Evolutionary conservation across 2,113 vertebrate species (phyloP).

Genomic region (Lota lota): DNA sequence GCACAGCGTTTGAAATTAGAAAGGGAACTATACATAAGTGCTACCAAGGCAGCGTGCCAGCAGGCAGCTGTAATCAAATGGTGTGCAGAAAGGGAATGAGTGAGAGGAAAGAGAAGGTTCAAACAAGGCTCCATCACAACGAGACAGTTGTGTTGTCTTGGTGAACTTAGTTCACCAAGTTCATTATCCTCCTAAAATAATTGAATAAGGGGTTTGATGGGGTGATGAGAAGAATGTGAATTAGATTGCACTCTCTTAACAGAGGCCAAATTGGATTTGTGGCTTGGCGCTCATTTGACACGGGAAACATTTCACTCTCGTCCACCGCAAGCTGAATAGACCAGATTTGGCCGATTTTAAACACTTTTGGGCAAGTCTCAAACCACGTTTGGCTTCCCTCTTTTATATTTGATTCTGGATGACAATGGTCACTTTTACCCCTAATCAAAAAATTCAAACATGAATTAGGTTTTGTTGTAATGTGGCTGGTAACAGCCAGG

Average conservation of each 20-base stretch:
- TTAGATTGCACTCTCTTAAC: constrained; percentile 26
- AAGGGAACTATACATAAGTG: constrained; percentile 7
- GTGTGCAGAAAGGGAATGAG: background rate
- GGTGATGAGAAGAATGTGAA: constrained; percentile 32
- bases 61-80: constrained; percentile 6
- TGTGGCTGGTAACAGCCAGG: too few relatives aligned
- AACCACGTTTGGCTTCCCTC: background rate
- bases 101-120: background rate
- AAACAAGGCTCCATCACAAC: constrained; percentile 14
- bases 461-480: background rate
- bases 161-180: constrained; percentile 40
- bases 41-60: constrained; percentile 17
- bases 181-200: constrained; percentile 18
- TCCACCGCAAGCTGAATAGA: constrained; percentile 24
- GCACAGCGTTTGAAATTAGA: background rate
- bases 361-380: background rate
- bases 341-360: constrained; percentile 30
- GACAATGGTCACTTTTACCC: too few relatives aligned
- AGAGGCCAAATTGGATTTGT: constrained; percentile 43
- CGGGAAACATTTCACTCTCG: constrained; percentile 32
- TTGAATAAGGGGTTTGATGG: background rate
- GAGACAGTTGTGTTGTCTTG: too few relatives aligned
- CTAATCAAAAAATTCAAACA: background rate
- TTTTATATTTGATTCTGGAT: too few relatives aligned
- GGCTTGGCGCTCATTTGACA: constrained; percentile 39